Evolutionary conservation across 1,140 invertebrate genomes (phyloP).

Genomic region (Drosophila funebris): DNA sequence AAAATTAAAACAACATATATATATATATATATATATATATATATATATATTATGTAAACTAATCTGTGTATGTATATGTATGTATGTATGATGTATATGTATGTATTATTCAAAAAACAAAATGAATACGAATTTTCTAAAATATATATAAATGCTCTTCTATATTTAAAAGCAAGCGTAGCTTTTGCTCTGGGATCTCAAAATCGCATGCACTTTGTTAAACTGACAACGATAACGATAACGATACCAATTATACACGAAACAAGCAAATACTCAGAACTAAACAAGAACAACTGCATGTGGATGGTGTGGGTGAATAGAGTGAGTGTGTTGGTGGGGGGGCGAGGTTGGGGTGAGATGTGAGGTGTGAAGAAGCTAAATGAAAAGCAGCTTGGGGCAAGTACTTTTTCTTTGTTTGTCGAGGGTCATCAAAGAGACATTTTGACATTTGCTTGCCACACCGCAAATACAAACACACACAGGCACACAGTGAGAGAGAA

Average conservation of each 20-base stretch:
- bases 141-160: not conserved
- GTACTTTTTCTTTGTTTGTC: slow-evolving; percentile 36
- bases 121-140: not conserved
- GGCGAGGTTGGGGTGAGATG: too few species aligned
- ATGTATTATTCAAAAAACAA: slow-evolving; percentile 5
- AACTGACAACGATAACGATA: slow-evolving; percentile 31
- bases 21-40: slow-evolving; percentile 15
- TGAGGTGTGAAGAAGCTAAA: slow-evolving; percentile 1
- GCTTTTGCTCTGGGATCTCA: slow-evolving; percentile 22
- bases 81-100: slow-evolving; percentile 14
- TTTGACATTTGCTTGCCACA: slow-evolving; percentile 48
- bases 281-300: not conserved
- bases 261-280: slow-evolving; percentile 9
- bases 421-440: slow-evolving; percentile 45
- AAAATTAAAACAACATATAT: not conserved
- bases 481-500: not conserved
- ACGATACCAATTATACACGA: slow-evolving; percentile 30
- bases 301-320: not conserved
- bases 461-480: not conserved
- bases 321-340: not conserved
- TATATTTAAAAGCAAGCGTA: slow-evolving; percentile 22
- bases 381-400: slow-evolving; percentile 35
- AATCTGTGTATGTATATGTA: slow-evolving; percentile 15
- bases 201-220: slow-evolving; percentile 32
- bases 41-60: slow-evolving; percentile 5